Evolutionary conservation across 2,888 invertebrate species (phyloP).

Genomic region (Cordilura impudica): DNA sequence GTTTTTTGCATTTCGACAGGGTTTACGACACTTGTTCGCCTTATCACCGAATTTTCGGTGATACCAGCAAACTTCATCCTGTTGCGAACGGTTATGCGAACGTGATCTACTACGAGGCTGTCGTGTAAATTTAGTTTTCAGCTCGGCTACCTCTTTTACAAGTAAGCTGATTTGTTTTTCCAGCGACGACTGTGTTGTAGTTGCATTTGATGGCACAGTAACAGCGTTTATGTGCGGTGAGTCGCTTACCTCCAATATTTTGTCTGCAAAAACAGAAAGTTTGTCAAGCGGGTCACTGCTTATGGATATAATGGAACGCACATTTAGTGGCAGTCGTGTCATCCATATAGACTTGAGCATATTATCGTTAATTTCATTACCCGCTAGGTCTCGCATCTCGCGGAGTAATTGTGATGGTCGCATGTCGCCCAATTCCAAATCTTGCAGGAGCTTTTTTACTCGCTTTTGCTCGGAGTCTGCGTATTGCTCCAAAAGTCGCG

Average conservation of each 20-base stretch:
- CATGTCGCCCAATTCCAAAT: constrained; percentile 65
- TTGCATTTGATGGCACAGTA: neutral
- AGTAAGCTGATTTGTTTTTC: constrained; percentile 31
- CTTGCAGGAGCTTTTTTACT: constrained; percentile 62
- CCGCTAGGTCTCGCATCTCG: constrained; percentile 65
- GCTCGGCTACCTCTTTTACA: constrained; percentile 47
- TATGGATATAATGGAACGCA: constrained; percentile 61
- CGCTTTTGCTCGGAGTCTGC: constrained; percentile 64
- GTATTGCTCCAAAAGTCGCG: constrained; percentile 53
- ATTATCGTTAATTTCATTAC: constrained; percentile 56
- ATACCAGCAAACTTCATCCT: constrained; percentile 54
- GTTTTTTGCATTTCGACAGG: too few relatives aligned
- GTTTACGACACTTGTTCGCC: constrained; percentile 49
- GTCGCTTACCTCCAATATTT: constrained; percentile 54
- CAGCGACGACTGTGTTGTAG: neutral
- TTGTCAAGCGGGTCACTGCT: constrained; percentile 53
- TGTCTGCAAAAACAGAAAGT: constrained; percentile 55
- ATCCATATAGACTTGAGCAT: constrained; percentile 64
- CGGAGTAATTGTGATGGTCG: constrained; percentile 65
- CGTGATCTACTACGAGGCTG: constrained; percentile 11
- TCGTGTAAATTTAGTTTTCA: neutral
- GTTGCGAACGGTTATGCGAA: neutral
- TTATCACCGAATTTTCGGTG: constrained; percentile 49
- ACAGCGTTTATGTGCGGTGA: constrained; percentile 8
- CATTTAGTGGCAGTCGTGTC: constrained; percentile 60